Conservation (phyloP, 2,888 invertebrate species). For the Plutella xylostella region DNA sequence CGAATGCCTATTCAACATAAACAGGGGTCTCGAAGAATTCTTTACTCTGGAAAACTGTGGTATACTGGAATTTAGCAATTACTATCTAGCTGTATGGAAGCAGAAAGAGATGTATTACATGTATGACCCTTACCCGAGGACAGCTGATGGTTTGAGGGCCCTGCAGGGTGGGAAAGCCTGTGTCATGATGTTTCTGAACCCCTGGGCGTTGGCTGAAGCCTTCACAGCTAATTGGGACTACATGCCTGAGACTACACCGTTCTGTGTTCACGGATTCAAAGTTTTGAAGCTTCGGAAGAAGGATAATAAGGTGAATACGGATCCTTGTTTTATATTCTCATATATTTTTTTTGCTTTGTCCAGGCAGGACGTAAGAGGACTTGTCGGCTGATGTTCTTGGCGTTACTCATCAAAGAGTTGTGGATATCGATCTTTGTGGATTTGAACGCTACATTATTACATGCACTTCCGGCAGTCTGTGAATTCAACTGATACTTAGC, state of each 20-base stretch:
- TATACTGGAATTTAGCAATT: constrained; percentile 71
- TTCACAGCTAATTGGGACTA: constrained; percentile 66
- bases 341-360: no score
- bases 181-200: constrained; percentile 71
- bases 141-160: constrained; percentile 63
- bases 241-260: constrained; percentile 53
- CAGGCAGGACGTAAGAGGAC: background rate
- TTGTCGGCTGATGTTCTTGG: background rate
- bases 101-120: constrained; percentile 73
- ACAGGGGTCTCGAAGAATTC: constrained; percentile 57
- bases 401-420: no score
- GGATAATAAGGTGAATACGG: constrained; percentile 14
- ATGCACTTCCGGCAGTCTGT: background rate
- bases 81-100: constrained; percentile 71
- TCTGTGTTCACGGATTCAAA: constrained; percentile 72
- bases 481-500: no score
- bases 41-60: constrained; percentile 62
- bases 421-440: background rate
- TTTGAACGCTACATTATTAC: background rate
- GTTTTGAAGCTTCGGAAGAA: constrained; percentile 64
- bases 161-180: constrained; percentile 70
- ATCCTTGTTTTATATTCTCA: background rate
- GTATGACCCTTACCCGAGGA: constrained; percentile 75
- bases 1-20: constrained; percentile 62
- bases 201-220: constrained; percentile 67